Evolutionary conservation across 2,888 invertebrate species (phyloP), one percentile per base, ranked within the genome.

Genomic region (Xanthostigma xanthostigma): DNA sequence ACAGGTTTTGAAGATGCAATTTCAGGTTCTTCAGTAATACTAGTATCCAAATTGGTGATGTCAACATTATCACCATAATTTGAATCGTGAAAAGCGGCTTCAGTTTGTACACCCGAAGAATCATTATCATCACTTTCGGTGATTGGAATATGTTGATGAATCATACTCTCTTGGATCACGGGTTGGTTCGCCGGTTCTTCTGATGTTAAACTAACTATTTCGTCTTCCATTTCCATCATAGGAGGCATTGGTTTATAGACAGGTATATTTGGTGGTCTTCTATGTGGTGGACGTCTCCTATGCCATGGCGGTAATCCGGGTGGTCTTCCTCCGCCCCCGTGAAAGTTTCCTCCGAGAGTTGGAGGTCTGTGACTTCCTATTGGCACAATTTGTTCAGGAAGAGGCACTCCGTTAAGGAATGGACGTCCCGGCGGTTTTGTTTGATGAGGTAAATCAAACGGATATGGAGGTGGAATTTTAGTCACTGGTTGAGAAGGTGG

Each of bases 331-430:
- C 62, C 57, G 5, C 62, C 60, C 27, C 27, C 27, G 8, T 34
- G 13, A 42, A 42, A 42, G 11, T 13, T 42, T 27, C 27, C 27
- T 27, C 27, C 27, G 6, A 27, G 27, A 27, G 27, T 27, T 27
- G 27, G 27, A 33, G 82, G 81, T 50, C 81, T 66, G 55, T 73
- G 72, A 51, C 63, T 59, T 13, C 53, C 54, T 10, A 56, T 53
- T n/a, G 84, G 82, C 9, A 83, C 80, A 47, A 84, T 75, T 62
- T 82, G 81, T 56, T 87, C 85, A 3, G 84, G 83, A 51, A 84
- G 67, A 53, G 83, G 83, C 27, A 83, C 77, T 39, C 81, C 84
- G 50, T 78, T 72, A n/a, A 77, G 64, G 54, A 72, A 79, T 0
- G 81, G 81, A 44, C 77, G 68, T 4, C 73, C 62, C 0, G 78